Conservation (phyloP, 2,113 vertebrate genomes). For the Phylloscopus whistleri region DNA sequence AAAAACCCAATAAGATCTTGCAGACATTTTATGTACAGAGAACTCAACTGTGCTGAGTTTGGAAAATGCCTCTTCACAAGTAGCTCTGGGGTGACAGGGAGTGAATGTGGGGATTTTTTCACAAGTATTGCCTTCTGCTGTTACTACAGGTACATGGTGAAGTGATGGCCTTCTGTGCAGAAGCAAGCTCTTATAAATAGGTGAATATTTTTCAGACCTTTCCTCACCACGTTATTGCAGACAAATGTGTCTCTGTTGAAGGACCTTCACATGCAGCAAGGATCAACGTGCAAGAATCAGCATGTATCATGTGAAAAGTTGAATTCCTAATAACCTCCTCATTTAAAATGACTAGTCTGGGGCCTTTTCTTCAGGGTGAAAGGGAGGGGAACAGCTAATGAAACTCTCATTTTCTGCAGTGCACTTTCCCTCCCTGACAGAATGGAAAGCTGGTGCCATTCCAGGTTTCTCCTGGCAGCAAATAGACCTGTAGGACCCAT, state of each 20-base stretch:
- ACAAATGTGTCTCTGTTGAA: not conserved
- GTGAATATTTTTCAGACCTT: not conserved
- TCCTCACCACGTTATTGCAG: rapidly evolving
- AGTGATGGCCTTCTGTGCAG: not conserved
- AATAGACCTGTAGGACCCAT: not conserved
- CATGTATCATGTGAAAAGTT: rapidly evolving
- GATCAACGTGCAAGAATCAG: not conserved
- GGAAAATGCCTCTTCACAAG: not conserved
- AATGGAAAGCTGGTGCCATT: not conserved
- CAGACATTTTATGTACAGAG: not conserved
- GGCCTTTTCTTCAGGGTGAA: not conserved
- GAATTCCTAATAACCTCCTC: not conserved
- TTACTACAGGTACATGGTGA: not conserved
- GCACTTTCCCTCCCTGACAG: not conserved
- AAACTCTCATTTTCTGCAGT: not conserved
- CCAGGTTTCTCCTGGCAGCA: not conserved
- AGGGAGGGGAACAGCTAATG: not conserved
- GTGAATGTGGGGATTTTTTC: not conserved
- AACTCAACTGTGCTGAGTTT: not conserved
- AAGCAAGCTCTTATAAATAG: not conserved
- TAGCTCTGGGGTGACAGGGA: not conserved
- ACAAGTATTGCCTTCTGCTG: not conserved
- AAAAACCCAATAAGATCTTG: not conserved
- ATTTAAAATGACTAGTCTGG: not conserved
- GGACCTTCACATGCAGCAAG: not conserved